phyloP scores from a whole-genome alignment of 2,113 vertebrate genomes.

The Amia ocellicauda region DNA sequence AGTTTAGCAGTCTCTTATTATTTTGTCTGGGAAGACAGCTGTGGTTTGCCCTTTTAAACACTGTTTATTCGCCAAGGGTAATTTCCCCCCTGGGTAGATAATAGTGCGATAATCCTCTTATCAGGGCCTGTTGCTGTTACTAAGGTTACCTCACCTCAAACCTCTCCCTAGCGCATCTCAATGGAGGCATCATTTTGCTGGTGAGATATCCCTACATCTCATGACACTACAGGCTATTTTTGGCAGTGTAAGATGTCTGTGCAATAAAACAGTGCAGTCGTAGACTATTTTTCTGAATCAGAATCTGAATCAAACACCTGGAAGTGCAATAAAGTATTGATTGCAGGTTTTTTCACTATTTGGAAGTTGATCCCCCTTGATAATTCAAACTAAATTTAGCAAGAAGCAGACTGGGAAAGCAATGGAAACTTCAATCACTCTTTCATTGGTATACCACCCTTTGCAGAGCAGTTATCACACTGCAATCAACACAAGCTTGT shows the following conservation, averaged over 20 bases:
- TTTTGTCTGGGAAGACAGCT: conserved; percentile 34
- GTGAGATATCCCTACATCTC: background rate
- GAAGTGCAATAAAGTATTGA: no score
- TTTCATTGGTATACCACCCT: no score
- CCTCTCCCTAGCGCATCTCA: conserved; percentile 12
- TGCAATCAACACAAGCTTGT: no score
- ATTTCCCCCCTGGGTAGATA: conserved; percentile 55
- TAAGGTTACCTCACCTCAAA: conserved; percentile 15
- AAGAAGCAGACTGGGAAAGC: no score
- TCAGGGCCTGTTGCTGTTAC: conserved; percentile 48
- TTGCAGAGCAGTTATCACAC: no score
- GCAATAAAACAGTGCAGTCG: no score
- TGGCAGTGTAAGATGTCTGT: background rate
- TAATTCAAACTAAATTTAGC: no score
- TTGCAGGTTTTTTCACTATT: no score
- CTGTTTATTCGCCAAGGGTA: conserved; percentile 43
- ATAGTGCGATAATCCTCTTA: conserved; percentile 70
- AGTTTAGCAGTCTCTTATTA: conserved; percentile 17
- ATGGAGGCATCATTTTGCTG: background rate
- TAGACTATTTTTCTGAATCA: no score
- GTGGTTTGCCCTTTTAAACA: conserved; percentile 63
- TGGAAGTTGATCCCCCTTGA: no score
- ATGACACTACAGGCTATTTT: conserved; percentile 30
- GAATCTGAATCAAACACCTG: no score
- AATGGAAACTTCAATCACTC: no score